A percentile compares a stretch with the other conserved stretches of the same genome.
Evolutionary conservation across 1,140 invertebrate genomes (phyloP).

Genomic region (Heliconius himera): DNA sequence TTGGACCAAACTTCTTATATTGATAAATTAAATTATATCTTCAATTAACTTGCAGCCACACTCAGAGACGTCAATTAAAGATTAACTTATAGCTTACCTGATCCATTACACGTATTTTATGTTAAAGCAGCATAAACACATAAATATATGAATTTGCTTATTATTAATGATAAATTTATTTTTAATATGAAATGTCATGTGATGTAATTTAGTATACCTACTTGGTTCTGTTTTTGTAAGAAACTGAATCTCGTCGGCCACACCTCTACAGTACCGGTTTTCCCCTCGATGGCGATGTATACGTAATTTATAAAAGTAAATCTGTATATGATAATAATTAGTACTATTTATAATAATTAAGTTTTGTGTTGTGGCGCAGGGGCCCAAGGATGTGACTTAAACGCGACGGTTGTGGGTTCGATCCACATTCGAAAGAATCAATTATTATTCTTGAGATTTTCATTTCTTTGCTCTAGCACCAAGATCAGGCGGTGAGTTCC

Average conservation of each 20-base stretch:
- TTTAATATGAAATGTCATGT: background rate
- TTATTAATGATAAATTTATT: background rate
- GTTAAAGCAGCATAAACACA: background rate
- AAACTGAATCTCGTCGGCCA: background rate
- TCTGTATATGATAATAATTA: background rate
- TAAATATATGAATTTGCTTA: background rate
- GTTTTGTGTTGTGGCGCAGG: too few relatives aligned
- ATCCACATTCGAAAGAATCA: too few relatives aligned
- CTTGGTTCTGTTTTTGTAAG: background rate
- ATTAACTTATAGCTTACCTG: background rate
- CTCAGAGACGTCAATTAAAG: constrained; percentile 24
- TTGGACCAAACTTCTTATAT: background rate
- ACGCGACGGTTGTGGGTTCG: too few relatives aligned
- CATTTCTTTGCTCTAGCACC: too few relatives aligned
- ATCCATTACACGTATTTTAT: background rate
- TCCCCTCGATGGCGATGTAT: background rate
- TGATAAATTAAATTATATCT: background rate
- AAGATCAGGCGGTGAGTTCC: too few relatives aligned
- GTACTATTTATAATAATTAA: background rate
- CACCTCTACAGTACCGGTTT: constrained; percentile 6
- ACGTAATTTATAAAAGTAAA: background rate
- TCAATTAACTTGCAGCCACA: constrained; percentile 38
- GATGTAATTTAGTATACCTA: background rate
- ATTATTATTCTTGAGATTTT: too few relatives aligned
- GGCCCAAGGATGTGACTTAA: too few relatives aligned